These are phyloP conservation scores for Phengaris alcon DNA, from an alignment of 2,888 invertebrate species.

Conservation along the genomic window DNA sequence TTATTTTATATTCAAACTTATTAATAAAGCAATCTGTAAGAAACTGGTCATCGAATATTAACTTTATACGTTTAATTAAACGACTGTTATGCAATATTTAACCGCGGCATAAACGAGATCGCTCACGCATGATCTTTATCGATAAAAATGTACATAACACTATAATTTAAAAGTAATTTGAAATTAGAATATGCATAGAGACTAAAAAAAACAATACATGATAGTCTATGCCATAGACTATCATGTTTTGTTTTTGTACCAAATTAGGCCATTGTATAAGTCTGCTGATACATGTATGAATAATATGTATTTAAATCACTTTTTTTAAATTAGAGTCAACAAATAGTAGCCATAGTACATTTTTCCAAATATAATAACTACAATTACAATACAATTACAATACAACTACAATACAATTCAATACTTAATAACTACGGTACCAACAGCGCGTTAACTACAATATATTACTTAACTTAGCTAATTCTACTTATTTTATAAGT, in stretches of 20 bases:
- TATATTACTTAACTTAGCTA: no score
- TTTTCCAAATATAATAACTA: no score
- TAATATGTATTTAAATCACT: not conserved
- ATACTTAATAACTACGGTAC: no score
- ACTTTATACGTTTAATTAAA: slow-evolving; percentile 24
- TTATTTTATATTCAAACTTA: slow-evolving; percentile 22
- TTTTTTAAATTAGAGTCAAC: not conserved
- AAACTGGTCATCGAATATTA: slow-evolving; percentile 9
- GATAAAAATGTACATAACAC: slow-evolving; percentile 27
- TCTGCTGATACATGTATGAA: no score
- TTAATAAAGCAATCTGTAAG: slow-evolving; percentile 14
- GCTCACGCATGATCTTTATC: slow-evolving; percentile 36
- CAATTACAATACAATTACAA: no score
- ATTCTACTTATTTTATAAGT: no score
- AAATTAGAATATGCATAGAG: not conserved
- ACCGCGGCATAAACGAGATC: slow-evolving; percentile 26
- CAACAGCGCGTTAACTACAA: no score
- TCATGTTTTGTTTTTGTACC: not conserved
- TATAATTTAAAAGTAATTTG: slow-evolving; percentile 14
- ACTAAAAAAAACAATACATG: not conserved
- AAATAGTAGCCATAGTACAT: no score
- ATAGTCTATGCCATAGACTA: not conserved
- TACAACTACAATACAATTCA: no score
- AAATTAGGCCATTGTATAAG: not conserved
- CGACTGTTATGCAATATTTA: slow-evolving; percentile 30